Percentiles rank a stretch among this genome's conserved stretches.
These are phyloP conservation scores for Tuberolachnus salignus DNA, from an alignment of 2,888 invertebrate species.

Conservation along the genomic window DNA sequence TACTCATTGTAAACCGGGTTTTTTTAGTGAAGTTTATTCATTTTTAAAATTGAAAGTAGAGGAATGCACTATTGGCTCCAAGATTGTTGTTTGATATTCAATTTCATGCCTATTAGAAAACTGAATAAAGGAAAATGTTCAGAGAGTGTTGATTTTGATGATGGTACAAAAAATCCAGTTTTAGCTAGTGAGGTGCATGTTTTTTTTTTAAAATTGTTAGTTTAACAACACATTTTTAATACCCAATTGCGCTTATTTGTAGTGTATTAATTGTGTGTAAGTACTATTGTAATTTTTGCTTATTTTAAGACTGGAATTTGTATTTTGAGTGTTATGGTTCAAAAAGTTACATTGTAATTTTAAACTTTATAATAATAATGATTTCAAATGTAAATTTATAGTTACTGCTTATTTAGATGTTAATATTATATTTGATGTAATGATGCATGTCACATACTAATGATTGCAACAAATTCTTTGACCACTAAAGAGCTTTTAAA, in stretches of 20 bases:
- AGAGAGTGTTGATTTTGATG: not conserved
- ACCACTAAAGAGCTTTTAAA: conserved; percentile 27
- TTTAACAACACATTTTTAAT: conserved; percentile 7
- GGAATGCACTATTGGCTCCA: not conserved
- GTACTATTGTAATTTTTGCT: not conserved
- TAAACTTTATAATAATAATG: not conserved
- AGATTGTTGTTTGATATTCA: conserved; percentile 7
- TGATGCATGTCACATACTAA: conserved; percentile 52
- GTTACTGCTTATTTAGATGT: not conserved
- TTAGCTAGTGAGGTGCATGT: conserved; percentile 25
- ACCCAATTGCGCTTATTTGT: conserved; percentile 31
- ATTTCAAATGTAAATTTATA: not conserved
- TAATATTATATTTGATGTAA: conserved; percentile 5
- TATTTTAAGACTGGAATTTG: not conserved
- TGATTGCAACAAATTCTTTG: conserved; percentile 45
- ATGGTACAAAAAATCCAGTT: not conserved
- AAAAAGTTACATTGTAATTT: conserved; percentile 3
- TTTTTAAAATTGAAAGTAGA: conserved; percentile 21
- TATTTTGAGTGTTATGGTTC: not conserved
- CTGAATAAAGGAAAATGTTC: not conserved
- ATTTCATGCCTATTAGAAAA: conserved; percentile 3
- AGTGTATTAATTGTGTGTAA: not conserved
- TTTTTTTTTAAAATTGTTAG: conserved; percentile 19
- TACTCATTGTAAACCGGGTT: conserved; percentile 11
- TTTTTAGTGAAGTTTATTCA: conserved; percentile 15